These are phyloP conservation scores for Corvus hawaiiensis DNA, from an alignment of 2,113 vertebrate genomes.

Conservation along the genomic window DNA sequence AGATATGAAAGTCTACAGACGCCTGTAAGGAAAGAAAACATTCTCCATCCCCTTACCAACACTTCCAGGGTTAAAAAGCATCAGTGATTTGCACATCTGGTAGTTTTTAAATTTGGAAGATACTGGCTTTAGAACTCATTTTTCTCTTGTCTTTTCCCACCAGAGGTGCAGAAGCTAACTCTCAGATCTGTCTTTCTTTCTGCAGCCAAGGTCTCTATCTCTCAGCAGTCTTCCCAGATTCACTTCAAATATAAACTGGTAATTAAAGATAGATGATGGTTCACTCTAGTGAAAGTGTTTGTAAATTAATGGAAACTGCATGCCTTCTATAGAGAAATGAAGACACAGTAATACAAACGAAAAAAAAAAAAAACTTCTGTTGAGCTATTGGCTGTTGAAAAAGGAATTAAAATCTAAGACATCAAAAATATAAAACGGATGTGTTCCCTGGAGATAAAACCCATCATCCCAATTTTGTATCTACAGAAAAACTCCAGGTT, in stretches of 20 bases:
- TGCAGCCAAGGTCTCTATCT: background rate
- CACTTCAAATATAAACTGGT: background rate
- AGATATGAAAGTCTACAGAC: background rate
- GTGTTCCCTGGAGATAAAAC: background rate
- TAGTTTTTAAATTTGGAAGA: background rate
- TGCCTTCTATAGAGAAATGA: background rate
- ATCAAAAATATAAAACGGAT: background rate
- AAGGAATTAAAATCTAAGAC: background rate
- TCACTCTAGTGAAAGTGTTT: background rate
- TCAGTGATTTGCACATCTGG: background rate
- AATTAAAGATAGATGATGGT: background rate
- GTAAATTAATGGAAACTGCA: background rate
- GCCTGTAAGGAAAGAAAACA: background rate
- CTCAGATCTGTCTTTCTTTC: background rate
- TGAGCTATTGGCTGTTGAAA: background rate
- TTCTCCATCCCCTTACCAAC: background rate
- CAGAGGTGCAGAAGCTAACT: background rate
- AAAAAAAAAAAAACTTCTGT: background rate
- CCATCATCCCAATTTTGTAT: background rate
- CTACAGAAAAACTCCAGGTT: background rate
- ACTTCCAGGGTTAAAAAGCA: background rate
- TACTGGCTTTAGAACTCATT: background rate
- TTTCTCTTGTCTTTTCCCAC: background rate
- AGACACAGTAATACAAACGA: background rate
- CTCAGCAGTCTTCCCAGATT: background rate